Evolutionary conservation across 2,797 vertebrate species (phyloP), one percentile per base, ranked within the genome.

Genomic region (Onychomys arenicola): DNA sequence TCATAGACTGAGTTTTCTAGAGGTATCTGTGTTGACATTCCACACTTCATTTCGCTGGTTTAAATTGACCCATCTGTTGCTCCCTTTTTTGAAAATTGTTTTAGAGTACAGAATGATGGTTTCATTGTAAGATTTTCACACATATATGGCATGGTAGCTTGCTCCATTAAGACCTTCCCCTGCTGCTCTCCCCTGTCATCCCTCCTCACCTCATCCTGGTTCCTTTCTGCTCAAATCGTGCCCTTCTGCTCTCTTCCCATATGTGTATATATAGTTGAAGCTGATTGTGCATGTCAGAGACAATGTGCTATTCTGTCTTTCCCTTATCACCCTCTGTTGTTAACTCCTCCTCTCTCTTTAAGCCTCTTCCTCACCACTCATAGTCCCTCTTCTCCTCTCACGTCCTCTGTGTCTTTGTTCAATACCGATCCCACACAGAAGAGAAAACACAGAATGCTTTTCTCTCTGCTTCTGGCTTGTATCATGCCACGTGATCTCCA

Each of bases 1-100:
- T 92, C 40, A 76, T 67, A 91, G 37, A 82, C 52, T 88, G 32
- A 61, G 55, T 91, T 90, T 59, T 93, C 87, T 93, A 52, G 78
- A 73, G 83, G 63, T 10, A 65, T 71, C 12, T n/a, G 0, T 83
- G 34, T 65, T 93, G 40, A 25, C 76, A 92, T 21, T 87, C n/a
- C 94, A 2, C 59, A 86, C 29, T 81, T 95, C 37, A 14, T 69
- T 91, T 61, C 92, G 57, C 43, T 11, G 63, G 14, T 96, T 96
- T 85, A n/a, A 80, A 40, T 78, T 59, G 34, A 23, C 63, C 34
- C 19, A 2, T 73, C 73, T 88, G 25, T 11, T 57, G n/a, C 17
- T 80, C 40, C 23, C 63, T 71, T 52, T 43, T 89, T 84, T 71
- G 52, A 23, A 34, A 55, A 17, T 87, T 57, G 16, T 6, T 19